These are phyloP conservation scores for Hippolais icterina DNA, from an alignment of 2,113 vertebrate genomes.

Conservation along the genomic window DNA sequence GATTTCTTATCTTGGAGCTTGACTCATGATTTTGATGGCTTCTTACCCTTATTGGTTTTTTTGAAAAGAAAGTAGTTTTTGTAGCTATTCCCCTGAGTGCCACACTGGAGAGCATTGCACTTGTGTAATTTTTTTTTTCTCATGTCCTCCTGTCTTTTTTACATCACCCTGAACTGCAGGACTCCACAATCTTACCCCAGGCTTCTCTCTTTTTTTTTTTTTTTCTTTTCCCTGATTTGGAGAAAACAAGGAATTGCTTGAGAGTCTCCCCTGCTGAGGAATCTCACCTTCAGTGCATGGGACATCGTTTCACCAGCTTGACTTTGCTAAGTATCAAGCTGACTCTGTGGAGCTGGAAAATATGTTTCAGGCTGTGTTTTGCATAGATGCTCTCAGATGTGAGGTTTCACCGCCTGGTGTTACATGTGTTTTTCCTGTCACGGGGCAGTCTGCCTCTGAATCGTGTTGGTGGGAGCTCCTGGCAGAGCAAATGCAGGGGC, in stretches of 20 bases:
- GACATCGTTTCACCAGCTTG: rapidly evolving
- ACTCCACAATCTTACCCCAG: neutral
- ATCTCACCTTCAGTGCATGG: rapidly evolving
- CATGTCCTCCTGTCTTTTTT: neutral
- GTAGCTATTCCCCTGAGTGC: neutral
- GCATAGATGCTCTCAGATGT: neutral
- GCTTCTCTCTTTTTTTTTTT: too few relatives aligned
- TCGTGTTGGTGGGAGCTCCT: neutral
- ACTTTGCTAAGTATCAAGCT: neutral
- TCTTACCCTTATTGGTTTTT: neutral
- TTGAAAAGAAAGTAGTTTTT: neutral
- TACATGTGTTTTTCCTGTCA: conserved; percentile 31
- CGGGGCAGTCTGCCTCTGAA: neutral
- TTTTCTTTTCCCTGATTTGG: neutral
- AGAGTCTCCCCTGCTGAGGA: neutral
- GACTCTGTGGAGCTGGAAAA: neutral
- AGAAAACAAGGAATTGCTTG: neutral
- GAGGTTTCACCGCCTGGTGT: neutral
- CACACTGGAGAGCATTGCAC: neutral
- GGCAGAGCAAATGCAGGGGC: neutral
- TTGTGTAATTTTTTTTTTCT: neutral
- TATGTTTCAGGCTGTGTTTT: neutral
- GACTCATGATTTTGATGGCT: neutral
- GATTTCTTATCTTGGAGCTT: conserved; percentile 22
- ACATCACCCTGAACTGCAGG: neutral